Base-by-base conservation (phyloP, 2,888 invertebrate genomes). In the Anticlea derivata region DNA sequence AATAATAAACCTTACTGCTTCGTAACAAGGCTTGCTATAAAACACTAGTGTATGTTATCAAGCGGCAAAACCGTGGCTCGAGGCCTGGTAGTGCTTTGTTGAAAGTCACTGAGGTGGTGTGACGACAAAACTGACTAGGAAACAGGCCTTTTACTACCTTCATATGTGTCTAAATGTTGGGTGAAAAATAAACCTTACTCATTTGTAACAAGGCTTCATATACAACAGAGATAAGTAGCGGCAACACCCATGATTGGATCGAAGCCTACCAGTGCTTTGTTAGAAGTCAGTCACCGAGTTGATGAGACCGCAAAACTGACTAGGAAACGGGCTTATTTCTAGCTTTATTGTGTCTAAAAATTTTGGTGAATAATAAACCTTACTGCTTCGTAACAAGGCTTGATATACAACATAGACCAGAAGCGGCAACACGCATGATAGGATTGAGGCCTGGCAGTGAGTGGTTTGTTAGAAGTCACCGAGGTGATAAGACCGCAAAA, bases 31-130 rank as follows among this genome's bases (percentile, higher is more conserved):
- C 52, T 22, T 30, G 38, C 33, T 43, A 30, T 47, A 47, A 94
- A 94, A 94, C 86, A 92, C 93, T 66, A 92, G 94, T n/a, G n/a
- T n/a, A n/a, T n/a, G n/a, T n/a, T n/a, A n/a, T n/a, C n/a, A 68
- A 94, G 94, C 64, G 95, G 95, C 64, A 95, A 95, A 75, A 93
- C 93, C 64, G 95, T 57, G 86, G 92, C 77, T 97, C 97, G 66
- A 93, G 97, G 80, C 97, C 97, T 60, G 95, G 95, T 82, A 96
- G 96, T 91, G 96, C 97, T 67, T 93, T 97, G 92, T 96, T 93
- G 29, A 91, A 89, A 68, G 87, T 87, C 39, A 80, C 92, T 48
- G 91, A 93, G 65, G 93, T 70, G 27, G 51, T 68, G 6, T 65
- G 93, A 92, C 68, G 92, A 92, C 61, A 91, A 86, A 50, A 92